Evolutionary conservation across 2,113 vertebrate species (phyloP).

Genomic region (Colius striatus): DNA sequence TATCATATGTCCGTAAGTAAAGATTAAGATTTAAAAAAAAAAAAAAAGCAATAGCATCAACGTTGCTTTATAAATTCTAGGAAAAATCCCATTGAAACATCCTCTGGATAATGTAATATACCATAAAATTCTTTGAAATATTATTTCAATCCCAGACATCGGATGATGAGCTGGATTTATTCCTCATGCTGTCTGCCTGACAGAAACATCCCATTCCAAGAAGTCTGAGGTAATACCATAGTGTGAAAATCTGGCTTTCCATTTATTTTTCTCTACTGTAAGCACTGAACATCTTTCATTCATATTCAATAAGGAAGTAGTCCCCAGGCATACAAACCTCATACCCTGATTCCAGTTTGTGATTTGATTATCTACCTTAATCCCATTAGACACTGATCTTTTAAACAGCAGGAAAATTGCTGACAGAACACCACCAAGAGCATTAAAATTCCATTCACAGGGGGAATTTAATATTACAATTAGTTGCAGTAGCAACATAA

Average conservation of each 20-base stretch:
- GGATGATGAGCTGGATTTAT: background rate
- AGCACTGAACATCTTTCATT: slow-evolving; percentile 50
- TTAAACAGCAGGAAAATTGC: slow-evolving; percentile 76
- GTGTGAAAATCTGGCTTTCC: background rate
- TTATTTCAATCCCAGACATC: background rate
- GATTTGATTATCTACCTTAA: slow-evolving; percentile 81
- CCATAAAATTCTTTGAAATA: background rate
- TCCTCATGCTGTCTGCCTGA: background rate
- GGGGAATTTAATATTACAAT: slow-evolving; percentile 68
- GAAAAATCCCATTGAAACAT: rapidly evolving
- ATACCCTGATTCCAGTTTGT: slow-evolving; percentile 62
- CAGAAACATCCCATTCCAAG: background rate
- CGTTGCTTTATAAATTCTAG: background rate
- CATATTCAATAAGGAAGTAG: slow-evolving; percentile 62
- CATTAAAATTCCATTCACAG: slow-evolving; percentile 58
- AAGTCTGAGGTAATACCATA: background rate
- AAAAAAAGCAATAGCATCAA: background rate
- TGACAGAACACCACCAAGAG: slow-evolving; percentile 71
- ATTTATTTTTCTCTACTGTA: background rate
- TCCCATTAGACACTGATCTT: slow-evolving; percentile 78
- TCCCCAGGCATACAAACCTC: slow-evolving; percentile 49
- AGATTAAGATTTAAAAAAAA: background rate
- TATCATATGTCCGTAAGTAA: background rate
- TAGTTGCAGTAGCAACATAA: slow-evolving; percentile 53
- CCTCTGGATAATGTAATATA: background rate